Base-by-base conservation (phyloP, 2,113 vertebrate species). In the Ranitomeya variabilis region DNA sequence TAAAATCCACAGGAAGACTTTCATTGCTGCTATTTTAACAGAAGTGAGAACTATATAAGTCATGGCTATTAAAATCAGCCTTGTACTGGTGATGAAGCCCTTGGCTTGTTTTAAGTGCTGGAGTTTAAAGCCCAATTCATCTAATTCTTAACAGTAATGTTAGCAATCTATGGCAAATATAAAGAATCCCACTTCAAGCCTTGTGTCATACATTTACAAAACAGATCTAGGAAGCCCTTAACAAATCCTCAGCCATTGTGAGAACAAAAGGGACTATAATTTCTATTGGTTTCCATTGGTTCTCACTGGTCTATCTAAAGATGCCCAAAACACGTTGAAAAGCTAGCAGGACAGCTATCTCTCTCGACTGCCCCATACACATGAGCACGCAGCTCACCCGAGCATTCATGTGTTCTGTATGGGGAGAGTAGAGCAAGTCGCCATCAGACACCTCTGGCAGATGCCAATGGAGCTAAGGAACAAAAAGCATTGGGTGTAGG, bases 11-110 rank as follows among this genome's bases (percentile, higher is more conserved):
- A 59, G 37, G 81, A 71, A 83, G 23, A 83, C 57, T 26, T 86
- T 18, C 37, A 69, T 12, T 9, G 73, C 21, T 86, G 59, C 85
- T 86, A 86, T 86, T 86, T 78, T 45, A 71, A 59, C 19, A 64
- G 26, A 19, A 77, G 57, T 62, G 14, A 51, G 26, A 78, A 37
- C 26, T 62, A 77, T 19, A 54, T 55, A 62, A 52, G n/a, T 83
- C 15, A 54, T 66, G 55, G 62, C 18, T 67, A 83, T 52, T 67
- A 67, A 83, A 67, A 64, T 69, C 81, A 52, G 14, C 62, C 67
- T 83, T 69, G 69, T 45, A 69, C 21, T 52, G n/a, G 19, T 69
- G 62, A 64, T 54, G 16, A 37, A 66, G 26, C 16, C 21, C 4
- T 69, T 83, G 7, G 7, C 51, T 64, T 64, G 16, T 23, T 31